These are phyloP conservation scores for Meandrina meandrites DNA, from an alignment of 92 coral and sea anemone genomes.

Conservation along the genomic window DNA sequence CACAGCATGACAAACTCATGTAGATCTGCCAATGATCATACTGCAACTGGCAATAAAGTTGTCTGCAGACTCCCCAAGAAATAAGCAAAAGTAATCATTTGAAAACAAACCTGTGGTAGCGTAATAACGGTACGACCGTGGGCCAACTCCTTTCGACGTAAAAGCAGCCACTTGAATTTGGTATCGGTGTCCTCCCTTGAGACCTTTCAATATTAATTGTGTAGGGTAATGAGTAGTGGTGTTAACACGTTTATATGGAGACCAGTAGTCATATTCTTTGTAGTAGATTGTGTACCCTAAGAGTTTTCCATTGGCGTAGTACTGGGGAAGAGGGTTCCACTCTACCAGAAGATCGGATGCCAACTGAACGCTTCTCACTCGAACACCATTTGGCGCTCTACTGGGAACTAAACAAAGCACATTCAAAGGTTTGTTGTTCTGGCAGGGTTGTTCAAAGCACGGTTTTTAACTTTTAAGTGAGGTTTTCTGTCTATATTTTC, in stretches of 20 bases:
- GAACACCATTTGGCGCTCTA: not conserved
- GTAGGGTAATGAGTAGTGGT: not conserved
- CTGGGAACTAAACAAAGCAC: not conserved
- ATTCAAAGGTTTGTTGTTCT: not conserved
- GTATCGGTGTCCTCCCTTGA: not conserved
- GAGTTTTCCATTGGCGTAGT: too few relatives aligned
- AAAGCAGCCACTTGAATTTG: not conserved
- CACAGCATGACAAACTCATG: not conserved
- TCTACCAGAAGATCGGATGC: not conserved
- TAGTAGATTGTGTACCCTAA: conserved; percentile 5
- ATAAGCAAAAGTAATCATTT: not conserved
- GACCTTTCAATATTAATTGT: not conserved
- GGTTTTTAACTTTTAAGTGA: too few relatives aligned
- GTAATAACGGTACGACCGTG: not conserved
- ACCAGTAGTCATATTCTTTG: not conserved
- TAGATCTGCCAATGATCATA: too few relatives aligned
- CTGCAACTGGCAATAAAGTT: not conserved
- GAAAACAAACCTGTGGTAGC: not conserved
- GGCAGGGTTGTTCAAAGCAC: not conserved
- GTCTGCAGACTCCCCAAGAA: not conserved
- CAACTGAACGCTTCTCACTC: not conserved
- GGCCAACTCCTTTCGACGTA: not conserved
- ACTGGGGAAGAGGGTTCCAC: not conserved
- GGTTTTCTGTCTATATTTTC: not conserved
- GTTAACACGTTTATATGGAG: not conserved